Evolutionary conservation across 2,797 vertebrate genomes (phyloP).

Genomic region (Limnodromus scolopaceus): DNA sequence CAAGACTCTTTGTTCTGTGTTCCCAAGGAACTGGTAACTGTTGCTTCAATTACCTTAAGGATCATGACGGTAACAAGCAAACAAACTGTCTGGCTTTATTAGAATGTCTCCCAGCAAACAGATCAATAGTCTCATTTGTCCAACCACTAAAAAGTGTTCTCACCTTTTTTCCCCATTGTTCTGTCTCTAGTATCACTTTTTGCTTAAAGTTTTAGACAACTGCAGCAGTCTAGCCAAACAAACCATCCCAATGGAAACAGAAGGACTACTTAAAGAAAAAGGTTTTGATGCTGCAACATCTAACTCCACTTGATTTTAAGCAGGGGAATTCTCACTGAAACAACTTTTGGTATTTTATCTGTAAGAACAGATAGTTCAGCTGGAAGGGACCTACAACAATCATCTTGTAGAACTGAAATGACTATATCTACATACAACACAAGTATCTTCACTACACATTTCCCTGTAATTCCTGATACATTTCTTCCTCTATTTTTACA

Average conservation of each 20-base stretch:
- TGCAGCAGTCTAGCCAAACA: neutral
- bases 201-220: neutral
- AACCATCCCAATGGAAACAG: neutral
- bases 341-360: neutral
- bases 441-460: neutral
- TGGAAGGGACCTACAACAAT: neutral
- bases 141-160: neutral
- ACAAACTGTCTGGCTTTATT: neutral
- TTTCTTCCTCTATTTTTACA: neutral
- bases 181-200: neutral
- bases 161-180: neutral
- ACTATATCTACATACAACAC: neutral
- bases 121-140: neutral
- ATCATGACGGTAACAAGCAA: neutral
- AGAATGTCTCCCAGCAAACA: neutral
- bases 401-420: neutral
- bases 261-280: neutral
- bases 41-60: neutral
- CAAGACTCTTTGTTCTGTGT: neutral
- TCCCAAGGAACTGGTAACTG: neutral
- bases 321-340: neutral
- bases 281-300: neutral
- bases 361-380: neutral
- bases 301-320: neutral
- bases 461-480: neutral